phyloP scores from a whole-genome alignment of 2,888 invertebrate species.

The Oscheius sp. region DNA sequence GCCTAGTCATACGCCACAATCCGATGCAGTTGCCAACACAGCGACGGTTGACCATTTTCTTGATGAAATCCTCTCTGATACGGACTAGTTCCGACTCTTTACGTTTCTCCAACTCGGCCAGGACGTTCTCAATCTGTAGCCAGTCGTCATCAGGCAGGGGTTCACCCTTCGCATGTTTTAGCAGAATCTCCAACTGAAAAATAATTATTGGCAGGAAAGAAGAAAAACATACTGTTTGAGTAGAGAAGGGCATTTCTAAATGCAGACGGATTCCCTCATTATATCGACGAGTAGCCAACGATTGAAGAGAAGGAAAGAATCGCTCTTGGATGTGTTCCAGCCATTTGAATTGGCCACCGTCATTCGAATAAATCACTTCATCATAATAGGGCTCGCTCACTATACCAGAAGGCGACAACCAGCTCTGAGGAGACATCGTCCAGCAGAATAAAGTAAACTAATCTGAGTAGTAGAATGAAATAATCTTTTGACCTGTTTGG shows the following conservation, averaged over 20 bases:
- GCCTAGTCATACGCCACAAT: background rate
- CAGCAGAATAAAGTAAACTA: no score
- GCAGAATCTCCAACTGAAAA: background rate
- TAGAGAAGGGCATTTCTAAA: background rate
- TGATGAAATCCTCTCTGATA: background rate
- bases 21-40: slow-evolving; percentile 1
- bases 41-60: background rate
- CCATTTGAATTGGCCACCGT: background rate
- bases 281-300: background rate
- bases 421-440: no score
- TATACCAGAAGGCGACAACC: no score
- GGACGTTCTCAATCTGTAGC: background rate
- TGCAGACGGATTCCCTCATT: background rate
- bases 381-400: slow-evolving; percentile 3
- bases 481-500: no score
- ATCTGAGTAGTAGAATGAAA: no score
- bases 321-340: background rate
- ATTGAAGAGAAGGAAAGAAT: background rate
- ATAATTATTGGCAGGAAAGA: background rate
- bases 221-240: background rate
- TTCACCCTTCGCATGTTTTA: background rate
- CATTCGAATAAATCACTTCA: background rate
- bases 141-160: background rate
- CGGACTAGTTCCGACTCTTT: background rate
- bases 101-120: background rate